Evolutionary conservation across 1,140 invertebrate genomes (phyloP).

Genomic region (Dryas iulia): DNA sequence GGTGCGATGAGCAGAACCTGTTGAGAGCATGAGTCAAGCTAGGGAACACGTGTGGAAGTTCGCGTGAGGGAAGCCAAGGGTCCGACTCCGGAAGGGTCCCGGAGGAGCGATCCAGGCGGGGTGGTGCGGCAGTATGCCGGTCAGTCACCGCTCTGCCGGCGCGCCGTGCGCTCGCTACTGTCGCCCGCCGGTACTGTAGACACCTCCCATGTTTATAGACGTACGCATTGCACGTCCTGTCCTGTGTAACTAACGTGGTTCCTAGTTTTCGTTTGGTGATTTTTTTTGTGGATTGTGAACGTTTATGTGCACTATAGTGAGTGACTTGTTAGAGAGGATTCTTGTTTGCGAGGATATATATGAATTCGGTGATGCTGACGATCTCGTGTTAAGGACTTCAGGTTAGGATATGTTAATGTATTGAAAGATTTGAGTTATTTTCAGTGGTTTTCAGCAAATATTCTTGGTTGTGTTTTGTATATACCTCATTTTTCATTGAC

Average conservation of each 20-base stretch:
- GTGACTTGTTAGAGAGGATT: slow-evolving; percentile 62
- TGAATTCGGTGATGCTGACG: slow-evolving; percentile 41
- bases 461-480: background rate
- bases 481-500: background rate
- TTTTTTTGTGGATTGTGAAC: slow-evolving; percentile 65
- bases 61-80: slow-evolving; percentile 58
- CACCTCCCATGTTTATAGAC: slow-evolving; percentile 59
- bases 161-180: slow-evolving; percentile 62
- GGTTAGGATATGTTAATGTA: slow-evolving; percentile 33
- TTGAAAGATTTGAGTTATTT: background rate
- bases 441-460: slow-evolving; percentile 2
- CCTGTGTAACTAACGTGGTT: slow-evolving; percentile 54
- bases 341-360: slow-evolving; percentile 55
- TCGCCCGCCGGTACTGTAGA: slow-evolving; percentile 34
- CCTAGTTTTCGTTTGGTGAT: slow-evolving; percentile 53
- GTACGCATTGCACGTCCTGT: slow-evolving; percentile 43
- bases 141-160: slow-evolving; percentile 76
- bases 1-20: slow-evolving; percentile 41
- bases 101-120: slow-evolving; percentile 69
- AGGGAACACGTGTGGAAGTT: slow-evolving; percentile 49
- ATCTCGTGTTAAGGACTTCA: slow-evolving; percentile 43
- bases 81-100: slow-evolving; percentile 72
- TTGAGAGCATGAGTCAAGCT: slow-evolving; percentile 49
- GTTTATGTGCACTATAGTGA: slow-evolving; percentile 65
- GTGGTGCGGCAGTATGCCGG: slow-evolving; percentile 73